phyloP scores from a whole-genome alignment of 1,140 invertebrate genomes.

The Diuraphis noxia region DNA sequence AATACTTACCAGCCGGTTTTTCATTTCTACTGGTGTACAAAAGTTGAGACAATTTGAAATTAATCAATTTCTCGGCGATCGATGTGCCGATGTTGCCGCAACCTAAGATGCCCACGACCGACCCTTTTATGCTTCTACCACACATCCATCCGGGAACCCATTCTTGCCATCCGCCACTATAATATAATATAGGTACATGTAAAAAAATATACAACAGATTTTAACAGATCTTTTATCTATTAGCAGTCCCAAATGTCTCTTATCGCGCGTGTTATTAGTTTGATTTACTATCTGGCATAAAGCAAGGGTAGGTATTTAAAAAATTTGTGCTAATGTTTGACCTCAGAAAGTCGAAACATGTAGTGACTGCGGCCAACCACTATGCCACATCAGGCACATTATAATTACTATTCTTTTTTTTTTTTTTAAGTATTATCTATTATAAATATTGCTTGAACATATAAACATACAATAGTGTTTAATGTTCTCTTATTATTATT shows the following conservation, averaged over 20 bases:
- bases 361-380: too few relatives aligned
- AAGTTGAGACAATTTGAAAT: conserved; percentile 74
- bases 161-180: conserved; percentile 63
- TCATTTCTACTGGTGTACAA: conserved; percentile 73
- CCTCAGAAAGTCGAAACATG: too few relatives aligned
- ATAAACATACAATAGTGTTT: too few relatives aligned
- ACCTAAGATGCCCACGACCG: conserved; percentile 85
- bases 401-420: too few relatives aligned
- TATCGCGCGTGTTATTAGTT: too few relatives aligned
- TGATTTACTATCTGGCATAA: too few relatives aligned
- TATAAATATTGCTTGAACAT: too few relatives aligned
- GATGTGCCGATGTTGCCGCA: conserved; percentile 82
- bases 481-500: too few relatives aligned
- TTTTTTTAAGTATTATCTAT: too few relatives aligned
- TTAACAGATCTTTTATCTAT: background rate
- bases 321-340: too few relatives aligned
- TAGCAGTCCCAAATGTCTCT: background rate
- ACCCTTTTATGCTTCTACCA: conserved; percentile 75
- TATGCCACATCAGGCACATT: too few relatives aligned
- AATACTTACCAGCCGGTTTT: conserved; percentile 61
- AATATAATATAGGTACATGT: background rate
- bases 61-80: conserved; percentile 71
- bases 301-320: too few relatives aligned
- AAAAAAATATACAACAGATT: background rate
- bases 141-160: conserved; percentile 92